Evolutionary conservation across 1,140 invertebrate species (phyloP), one percentile per base, ranked within the genome.

Genomic region (Pachyrhynchus sulphureomaculatus): DNA sequence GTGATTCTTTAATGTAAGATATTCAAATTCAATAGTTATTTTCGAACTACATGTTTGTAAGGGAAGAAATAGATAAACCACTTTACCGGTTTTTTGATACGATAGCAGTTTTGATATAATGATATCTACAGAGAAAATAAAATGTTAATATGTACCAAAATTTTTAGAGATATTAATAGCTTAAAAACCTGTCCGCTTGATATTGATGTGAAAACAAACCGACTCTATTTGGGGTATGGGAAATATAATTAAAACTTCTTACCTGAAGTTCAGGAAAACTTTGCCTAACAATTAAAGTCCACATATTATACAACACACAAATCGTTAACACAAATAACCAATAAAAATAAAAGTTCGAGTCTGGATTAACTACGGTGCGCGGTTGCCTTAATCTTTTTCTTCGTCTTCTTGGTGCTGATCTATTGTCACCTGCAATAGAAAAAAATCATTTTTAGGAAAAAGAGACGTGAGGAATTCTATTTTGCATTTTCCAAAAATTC

Each of bases 271-370:
- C 94, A 18, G 92, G 90, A 76, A 98, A 91, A 70, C 93, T 95
- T 78, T 97, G 92, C 15, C 95, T 82, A 18, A 96, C 94, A 67
- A 98, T 97, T 23, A 95, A 81, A 8, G 94, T 93, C 95, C 95
- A 98, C 20, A 95, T 80, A 78, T 98, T 97, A 79, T 98, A 97
- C 20, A 97, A 83, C 62, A 97, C 91, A 73, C 92, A 93, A 44
- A 87, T 73, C 13, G 93, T 95, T 59, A 96, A 80, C 18, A 95
- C 72, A 81, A 93, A 88, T 58, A 97, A 81, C 95, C 95, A 98
- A 73, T 93, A 92, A 79, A 95, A 96, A 80, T 95, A 95, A 75
- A 95, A 92, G 74, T 93, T 95, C 65, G 93, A 92, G 77, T 97
- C 94, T 0, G 95, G 94, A 78, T 96, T 95, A 58, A 97, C 88